Evolutionary conservation across 2,888 invertebrate genomes (phyloP).

Genomic region (Drosophila ustulata): DNA sequence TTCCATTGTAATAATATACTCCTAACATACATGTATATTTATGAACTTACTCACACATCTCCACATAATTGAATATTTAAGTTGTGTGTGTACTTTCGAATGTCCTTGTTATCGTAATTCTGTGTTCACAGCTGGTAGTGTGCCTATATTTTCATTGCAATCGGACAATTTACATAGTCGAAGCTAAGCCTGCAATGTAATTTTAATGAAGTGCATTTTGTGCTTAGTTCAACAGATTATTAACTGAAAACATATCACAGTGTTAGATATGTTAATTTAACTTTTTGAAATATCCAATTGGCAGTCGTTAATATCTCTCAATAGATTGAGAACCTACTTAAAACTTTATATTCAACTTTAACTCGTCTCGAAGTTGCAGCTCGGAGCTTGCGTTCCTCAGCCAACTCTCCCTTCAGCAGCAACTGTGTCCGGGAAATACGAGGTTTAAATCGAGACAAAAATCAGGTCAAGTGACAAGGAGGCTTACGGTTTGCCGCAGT

Average conservation of each 20-base stretch:
- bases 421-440: not conserved
- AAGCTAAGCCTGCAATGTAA: constrained; percentile 20
- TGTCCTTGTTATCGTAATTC: constrained; percentile 32
- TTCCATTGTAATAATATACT: constrained; percentile 63
- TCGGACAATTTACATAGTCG: constrained; percentile 21
- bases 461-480: constrained; percentile 49
- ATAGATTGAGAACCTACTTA: constrained; percentile 59
- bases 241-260: constrained; percentile 17
- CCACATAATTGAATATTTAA: constrained; percentile 77
- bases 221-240: constrained; percentile 26
- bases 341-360: constrained; percentile 52
- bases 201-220: constrained; percentile 51
- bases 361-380: constrained; percentile 19
- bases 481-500: constrained; percentile 27
- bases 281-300: constrained; percentile 34
- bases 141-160: constrained; percentile 32
- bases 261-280: constrained; percentile 17
- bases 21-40: constrained; percentile 43
- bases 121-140: constrained; percentile 19
- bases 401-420: not conserved
- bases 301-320: constrained; percentile 44
- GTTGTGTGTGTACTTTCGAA: constrained; percentile 19
- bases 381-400: not conserved
- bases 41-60: constrained; percentile 35
- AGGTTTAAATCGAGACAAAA: constrained; percentile 31